Base-by-base conservation (phyloP, 2,888 invertebrate genomes). In the Thelaira solivaga region DNA sequence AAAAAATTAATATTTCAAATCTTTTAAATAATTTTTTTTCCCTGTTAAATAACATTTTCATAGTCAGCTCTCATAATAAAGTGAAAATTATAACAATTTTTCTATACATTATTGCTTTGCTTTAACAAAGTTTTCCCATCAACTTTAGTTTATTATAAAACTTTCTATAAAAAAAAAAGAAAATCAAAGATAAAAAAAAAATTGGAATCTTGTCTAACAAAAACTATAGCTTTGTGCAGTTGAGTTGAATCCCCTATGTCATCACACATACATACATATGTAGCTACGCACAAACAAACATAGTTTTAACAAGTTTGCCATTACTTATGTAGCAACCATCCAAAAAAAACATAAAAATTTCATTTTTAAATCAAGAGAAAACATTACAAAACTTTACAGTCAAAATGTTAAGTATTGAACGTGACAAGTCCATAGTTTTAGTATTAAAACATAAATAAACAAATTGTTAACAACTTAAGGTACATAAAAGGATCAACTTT, bases 321-420 rank as follows among this genome's bases (percentile, higher is more conserved):
- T n/a, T n/a, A n/a, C n/a, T n/a, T n/a, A n/a, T n/a, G n/a, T n/a
- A n/a, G n/a, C n/a, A n/a, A n/a, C n/a, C n/a, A n/a, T n/a, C n/a
- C n/a, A n/a, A n/a, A n/a, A n/a, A n/a, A n/a, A n/a, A n/a, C n/a
- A n/a, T n/a, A n/a, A n/a, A n/a, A n/a, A n/a, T n/a, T n/a, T n/a
- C n/a, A n/a, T n/a, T n/a, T n/a, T n/a, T n/a, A n/a, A n/a, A n/a
- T n/a, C n/a, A n/a, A 51, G 1, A 7, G 10, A 13, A 53, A 62
- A 26, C 26, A 67, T 20, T 10, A 36, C 18, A 45, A 61, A 74
- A 74, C 67, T 74, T 74, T 67, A 43, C 36, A 59, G 74, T 61
- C 74, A 61, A 67, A 74, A 67, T 74, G 67, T 67, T 51, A 74
- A 74, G 67, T 67, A 74, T 67, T 67, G 74, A 67, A 74, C 67